Evolutionary conservation across 2,888 invertebrate genomes (phyloP).

Genomic region (Drosophila tanythrix): DNA sequence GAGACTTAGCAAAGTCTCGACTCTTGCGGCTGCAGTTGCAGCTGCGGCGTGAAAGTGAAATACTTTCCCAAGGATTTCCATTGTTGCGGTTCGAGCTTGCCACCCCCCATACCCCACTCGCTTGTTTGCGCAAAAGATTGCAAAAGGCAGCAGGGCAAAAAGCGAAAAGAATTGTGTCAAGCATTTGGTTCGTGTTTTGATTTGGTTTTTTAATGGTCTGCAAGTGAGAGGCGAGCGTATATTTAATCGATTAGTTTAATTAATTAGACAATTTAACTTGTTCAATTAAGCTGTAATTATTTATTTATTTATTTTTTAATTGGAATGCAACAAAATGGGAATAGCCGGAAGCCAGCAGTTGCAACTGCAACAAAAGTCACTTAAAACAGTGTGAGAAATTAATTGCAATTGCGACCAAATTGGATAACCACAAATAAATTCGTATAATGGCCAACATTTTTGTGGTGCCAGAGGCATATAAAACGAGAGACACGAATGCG

Average conservation of each 20-base stretch:
- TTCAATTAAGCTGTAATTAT: slow-evolving; percentile 15
- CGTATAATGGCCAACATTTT: slow-evolving; percentile 43
- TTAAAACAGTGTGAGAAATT: slow-evolving; percentile 69
- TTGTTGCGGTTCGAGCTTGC: slow-evolving; percentile 63
- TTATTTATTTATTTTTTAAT: slow-evolving; percentile 6
- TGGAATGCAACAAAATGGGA: slow-evolving; percentile 9
- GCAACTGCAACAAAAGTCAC: slow-evolving; percentile 43
- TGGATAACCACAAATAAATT: slow-evolving; percentile 71
- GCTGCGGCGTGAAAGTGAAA: slow-evolving; percentile 71
- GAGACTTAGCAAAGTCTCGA: slow-evolving; percentile 45
- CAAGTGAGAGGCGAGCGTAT: slow-evolving; percentile 25
- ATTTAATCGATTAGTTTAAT: slow-evolving; percentile 1
- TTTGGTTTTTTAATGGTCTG: slow-evolving; percentile 44
- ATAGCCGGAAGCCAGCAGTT: neutral
- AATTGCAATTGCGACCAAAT: slow-evolving; percentile 66
- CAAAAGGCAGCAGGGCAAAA: slow-evolving; percentile 22
- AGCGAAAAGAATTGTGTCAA: slow-evolving; percentile 65
- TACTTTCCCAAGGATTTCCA: slow-evolving; percentile 72
- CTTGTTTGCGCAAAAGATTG: slow-evolving; percentile 52
- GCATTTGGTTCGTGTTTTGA: slow-evolving; percentile 55
- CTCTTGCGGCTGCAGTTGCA: slow-evolving; percentile 59
- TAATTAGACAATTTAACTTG: slow-evolving; percentile 19
- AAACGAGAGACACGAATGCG: slow-evolving; percentile 9
- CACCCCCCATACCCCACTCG: neutral
- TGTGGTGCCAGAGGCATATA: slow-evolving; percentile 24